Evolutionary conservation across 2,113 vertebrate genomes (phyloP).

Genomic region (Struthidea cinerea): DNA sequence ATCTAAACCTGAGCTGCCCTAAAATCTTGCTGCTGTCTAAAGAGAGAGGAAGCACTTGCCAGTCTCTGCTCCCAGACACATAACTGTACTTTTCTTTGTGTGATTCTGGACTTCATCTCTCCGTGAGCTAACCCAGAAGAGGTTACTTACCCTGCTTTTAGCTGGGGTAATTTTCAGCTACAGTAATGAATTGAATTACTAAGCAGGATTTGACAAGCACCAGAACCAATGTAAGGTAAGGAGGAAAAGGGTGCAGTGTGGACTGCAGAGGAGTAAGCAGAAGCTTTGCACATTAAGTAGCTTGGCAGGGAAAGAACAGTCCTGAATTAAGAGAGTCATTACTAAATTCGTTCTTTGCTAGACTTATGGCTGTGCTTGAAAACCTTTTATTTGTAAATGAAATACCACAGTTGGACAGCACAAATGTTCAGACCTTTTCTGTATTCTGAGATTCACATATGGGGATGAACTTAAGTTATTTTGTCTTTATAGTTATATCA

Average conservation of each 20-base stretch:
- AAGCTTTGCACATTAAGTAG: neutral
- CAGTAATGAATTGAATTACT: neutral
- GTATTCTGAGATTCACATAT: neutral
- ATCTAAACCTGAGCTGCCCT: neutral
- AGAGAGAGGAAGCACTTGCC: neutral
- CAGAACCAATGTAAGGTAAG: neutral
- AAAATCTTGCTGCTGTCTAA: neutral
- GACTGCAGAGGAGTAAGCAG: neutral
- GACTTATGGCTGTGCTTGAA: neutral
- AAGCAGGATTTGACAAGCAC: neutral
- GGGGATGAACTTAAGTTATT: neutral
- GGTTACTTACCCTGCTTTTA: neutral
- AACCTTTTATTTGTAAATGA: neutral
- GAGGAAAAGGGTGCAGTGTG: neutral
- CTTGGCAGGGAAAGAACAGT: neutral
- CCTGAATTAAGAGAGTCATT: neutral
- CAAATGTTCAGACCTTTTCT: neutral
- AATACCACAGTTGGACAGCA: neutral
- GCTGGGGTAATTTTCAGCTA: neutral
- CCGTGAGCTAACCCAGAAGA: neutral
- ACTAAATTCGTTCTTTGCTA: neutral
- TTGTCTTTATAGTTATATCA: neutral
- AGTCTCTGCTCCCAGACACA: neutral
- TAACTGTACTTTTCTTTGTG: neutral
- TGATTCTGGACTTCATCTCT: neutral